These are phyloP conservation scores for Drosophila bocki DNA, from an alignment of 1,140 invertebrate species.

Conservation along the genomic window DNA sequence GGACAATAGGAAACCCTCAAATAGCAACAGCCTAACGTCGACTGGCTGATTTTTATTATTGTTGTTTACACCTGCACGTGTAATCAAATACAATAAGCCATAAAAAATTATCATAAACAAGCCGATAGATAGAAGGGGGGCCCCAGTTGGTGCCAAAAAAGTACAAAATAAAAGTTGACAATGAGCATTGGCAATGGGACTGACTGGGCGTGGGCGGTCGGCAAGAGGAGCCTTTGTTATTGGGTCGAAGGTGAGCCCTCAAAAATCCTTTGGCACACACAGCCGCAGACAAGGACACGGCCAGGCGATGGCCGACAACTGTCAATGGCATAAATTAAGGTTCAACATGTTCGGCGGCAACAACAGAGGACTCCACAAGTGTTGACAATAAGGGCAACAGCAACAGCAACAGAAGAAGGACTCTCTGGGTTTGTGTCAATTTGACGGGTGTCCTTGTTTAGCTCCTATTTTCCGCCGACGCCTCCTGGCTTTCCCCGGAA, in stretches of 20 bases:
- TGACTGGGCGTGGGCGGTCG: neutral
- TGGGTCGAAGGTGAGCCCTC: slow-evolving; percentile 66
- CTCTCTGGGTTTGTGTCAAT: slow-evolving; percentile 61
- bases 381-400: slow-evolving; percentile 56
- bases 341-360: slow-evolving; percentile 55
- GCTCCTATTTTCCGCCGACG: slow-evolving; percentile 32
- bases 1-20: slow-evolving; percentile 54
- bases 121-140: neutral
- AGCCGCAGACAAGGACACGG: slow-evolving; percentile 50
- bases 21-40: slow-evolving; percentile 46
- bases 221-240: slow-evolving; percentile 27
- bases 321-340: slow-evolving; percentile 78
- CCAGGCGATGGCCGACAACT: slow-evolving; percentile 28
- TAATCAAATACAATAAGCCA: slow-evolving; percentile 82
- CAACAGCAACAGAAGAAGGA: slow-evolving; percentile 8
- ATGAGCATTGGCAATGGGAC: slow-evolving; percentile 43
- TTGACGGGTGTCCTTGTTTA: slow-evolving; percentile 68
- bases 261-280: slow-evolving; percentile 76
- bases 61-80: slow-evolving; percentile 66
- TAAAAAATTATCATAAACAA: slow-evolving; percentile 78
- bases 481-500: neutral
- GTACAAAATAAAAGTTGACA: slow-evolving; percentile 37
- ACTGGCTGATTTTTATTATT: slow-evolving; percentile 47
- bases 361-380: slow-evolving; percentile 63
- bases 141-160: slow-evolving; percentile 26